phyloP scores from a whole-genome alignment of 1,140 invertebrate genomes.

The Drosophila athabasca region DNA sequence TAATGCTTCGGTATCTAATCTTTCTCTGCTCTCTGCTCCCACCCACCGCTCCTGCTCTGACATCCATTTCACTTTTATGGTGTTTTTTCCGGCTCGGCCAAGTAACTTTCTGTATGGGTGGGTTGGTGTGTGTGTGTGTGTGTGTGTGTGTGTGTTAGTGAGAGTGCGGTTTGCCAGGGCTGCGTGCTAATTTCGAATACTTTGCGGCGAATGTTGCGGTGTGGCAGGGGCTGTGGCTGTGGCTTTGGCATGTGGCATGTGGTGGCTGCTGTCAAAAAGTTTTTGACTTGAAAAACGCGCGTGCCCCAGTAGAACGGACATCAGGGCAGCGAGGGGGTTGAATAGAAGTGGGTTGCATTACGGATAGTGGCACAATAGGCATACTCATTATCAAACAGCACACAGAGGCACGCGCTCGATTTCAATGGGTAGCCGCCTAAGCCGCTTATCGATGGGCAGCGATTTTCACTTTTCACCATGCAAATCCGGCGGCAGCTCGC shows the following conservation, averaged over 20 bases:
- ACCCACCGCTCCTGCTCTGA: not conserved
- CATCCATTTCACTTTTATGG: slow-evolving; percentile 55
- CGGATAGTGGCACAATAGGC: too few relatives aligned
- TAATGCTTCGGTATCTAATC: too few relatives aligned
- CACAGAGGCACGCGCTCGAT: not conserved
- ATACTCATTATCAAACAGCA: too few relatives aligned
- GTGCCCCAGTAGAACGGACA: not conserved
- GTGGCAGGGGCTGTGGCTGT: not conserved
- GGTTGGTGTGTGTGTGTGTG: not conserved
- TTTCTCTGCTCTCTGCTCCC: too few relatives aligned
- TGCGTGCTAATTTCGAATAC: slow-evolving; percentile 64
- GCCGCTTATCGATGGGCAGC: slow-evolving; percentile 40
- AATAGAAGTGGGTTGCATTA: too few relatives aligned
- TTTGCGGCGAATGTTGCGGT: slow-evolving; percentile 43
- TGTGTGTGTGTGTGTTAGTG: not conserved
- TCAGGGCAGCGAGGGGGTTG: too few relatives aligned
- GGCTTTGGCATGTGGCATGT: not conserved
- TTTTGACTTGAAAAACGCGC: slow-evolving; percentile 27
- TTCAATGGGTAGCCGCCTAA: slow-evolving; percentile 7
- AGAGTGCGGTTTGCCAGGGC: slow-evolving; percentile 36
- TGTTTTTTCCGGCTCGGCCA: slow-evolving; percentile 40
- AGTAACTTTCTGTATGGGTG: slow-evolving; percentile 32
- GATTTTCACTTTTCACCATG: slow-evolving; percentile 29
- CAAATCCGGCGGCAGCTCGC: slow-evolving; percentile 32
- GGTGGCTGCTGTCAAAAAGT: slow-evolving; percentile 45